Percentiles rank a stretch among this genome's conserved stretches.
These are phyloP conservation scores for Drosophila leontia DNA, from an alignment of 1,140 invertebrate species.

Conservation along the genomic window DNA sequence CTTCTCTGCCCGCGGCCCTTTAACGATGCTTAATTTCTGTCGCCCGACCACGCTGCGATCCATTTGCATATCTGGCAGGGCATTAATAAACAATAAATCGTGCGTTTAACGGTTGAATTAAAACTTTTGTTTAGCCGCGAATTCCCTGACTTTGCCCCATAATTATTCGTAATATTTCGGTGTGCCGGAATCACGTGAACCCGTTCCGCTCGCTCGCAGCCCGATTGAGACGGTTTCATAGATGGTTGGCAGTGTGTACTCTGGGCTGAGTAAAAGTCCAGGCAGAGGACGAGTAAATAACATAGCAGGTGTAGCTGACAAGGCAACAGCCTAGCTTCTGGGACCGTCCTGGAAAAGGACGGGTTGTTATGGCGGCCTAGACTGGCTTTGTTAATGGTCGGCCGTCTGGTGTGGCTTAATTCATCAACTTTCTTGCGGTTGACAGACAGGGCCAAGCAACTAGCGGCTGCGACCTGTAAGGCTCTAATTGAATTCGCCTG, in stretches of 20 bases:
- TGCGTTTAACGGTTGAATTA: conserved; percentile 58
- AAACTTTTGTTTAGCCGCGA: conserved; percentile 45
- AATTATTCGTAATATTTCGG: conserved; percentile 51
- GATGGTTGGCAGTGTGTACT: neutral
- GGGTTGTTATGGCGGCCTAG: conserved; percentile 24
- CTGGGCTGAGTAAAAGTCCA: neutral
- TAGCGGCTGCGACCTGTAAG: conserved; percentile 22
- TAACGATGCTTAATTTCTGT: conserved; percentile 74
- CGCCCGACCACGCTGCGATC: conserved; percentile 30
- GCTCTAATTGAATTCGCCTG: conserved; percentile 66
- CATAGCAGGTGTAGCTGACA: conserved; percentile 58
- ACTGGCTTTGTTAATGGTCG: conserved; percentile 43
- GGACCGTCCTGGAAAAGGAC: neutral
- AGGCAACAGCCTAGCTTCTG: conserved; percentile 13
- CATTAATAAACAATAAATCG: conserved; percentile 73
- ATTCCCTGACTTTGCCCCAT: conserved; percentile 53
- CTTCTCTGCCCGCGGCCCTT: conserved; percentile 11
- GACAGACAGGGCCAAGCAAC: conserved; percentile 49
- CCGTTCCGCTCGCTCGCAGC: conserved; percentile 4
- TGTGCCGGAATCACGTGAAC: conserved; percentile 27
- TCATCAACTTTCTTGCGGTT: conserved; percentile 69
- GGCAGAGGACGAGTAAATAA: conserved; percentile 38
- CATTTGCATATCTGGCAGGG: conserved; percentile 73
- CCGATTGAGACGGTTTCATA: conserved; percentile 23
- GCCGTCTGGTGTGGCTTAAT: conserved; percentile 54